Conservation (phyloP, 2,888 invertebrate species). For the Eupithecia inturbata region DNA sequence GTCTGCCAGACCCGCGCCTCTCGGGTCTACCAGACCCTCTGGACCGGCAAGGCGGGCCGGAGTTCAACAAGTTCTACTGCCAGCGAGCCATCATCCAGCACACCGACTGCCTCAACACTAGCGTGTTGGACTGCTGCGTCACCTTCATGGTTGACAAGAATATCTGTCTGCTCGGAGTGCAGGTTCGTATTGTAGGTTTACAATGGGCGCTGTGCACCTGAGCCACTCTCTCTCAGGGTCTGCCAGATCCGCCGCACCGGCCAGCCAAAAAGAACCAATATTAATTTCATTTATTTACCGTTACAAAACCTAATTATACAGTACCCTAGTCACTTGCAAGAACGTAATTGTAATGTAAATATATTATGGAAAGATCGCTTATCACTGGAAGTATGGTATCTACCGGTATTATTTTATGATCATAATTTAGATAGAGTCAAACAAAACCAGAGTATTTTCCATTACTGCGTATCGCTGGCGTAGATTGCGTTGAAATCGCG, state of each 20-base stretch:
- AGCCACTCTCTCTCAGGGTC: neutral
- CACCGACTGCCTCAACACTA: conserved; percentile 89
- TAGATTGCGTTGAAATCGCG: too few species aligned
- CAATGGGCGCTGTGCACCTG: neutral
- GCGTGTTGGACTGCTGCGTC: conserved; percentile 90
- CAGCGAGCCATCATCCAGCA: conserved; percentile 86
- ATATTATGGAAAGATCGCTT: too few species aligned
- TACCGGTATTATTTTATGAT: too few species aligned
- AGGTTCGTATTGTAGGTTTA: conserved; percentile 65
- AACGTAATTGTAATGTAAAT: too few species aligned
- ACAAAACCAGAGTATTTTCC: too few species aligned
- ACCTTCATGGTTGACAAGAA: conserved; percentile 92
- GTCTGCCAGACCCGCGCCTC: conserved; percentile 44
- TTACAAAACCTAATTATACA: too few species aligned
- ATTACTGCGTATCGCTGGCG: too few species aligned
- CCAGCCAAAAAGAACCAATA: too few species aligned
- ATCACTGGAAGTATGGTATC: too few species aligned
- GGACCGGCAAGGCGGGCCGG: conserved; percentile 49
- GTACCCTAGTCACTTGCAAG: too few species aligned
- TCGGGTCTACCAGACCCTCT: conserved; percentile 43
- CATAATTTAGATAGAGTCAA: too few species aligned
- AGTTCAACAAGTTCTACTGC: conserved; percentile 87
- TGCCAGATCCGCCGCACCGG: neutral
- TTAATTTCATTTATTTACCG: too few species aligned
- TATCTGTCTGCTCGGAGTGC: conserved; percentile 89